Percentiles rank a stretch among this genome's conserved stretches.
Evolutionary conservation across 1,140 invertebrate species (phyloP).

Genomic region (Drosophila bocki): DNA sequence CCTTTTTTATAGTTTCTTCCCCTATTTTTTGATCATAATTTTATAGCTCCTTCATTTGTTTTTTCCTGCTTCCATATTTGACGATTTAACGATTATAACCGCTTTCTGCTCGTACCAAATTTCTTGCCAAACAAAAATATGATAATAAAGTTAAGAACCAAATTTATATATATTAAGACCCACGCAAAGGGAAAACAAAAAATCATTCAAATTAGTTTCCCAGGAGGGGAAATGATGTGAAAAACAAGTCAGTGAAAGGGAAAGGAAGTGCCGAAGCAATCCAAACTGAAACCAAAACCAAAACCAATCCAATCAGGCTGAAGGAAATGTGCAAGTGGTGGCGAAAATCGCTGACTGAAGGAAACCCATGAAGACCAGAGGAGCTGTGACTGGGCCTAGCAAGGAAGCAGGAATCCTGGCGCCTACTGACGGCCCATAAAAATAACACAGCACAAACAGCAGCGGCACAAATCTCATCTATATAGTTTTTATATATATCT

Average conservation of each 20-base stretch:
- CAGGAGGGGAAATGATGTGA: conserved; percentile 40
- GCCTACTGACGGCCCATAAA: conserved; percentile 75
- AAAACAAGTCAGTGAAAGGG: conserved; percentile 47
- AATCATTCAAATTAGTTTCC: conserved; percentile 80
- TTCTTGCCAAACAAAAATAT: conserved; percentile 61
- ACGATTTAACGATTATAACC: conserved; percentile 59
- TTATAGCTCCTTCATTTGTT: conserved; percentile 10
- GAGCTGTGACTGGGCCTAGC: conserved; percentile 39
- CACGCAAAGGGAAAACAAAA: conserved; percentile 40
- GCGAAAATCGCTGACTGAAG: conserved; percentile 68
- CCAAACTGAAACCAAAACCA: conserved; percentile 8
- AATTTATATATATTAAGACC: conserved; percentile 45
- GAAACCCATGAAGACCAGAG: conserved; percentile 20
- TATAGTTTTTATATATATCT: conserved; percentile 15
- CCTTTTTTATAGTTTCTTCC: neutral
- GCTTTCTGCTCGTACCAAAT: conserved; percentile 9
- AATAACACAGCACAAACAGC: conserved; percentile 65
- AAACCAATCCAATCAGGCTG: conserved; percentile 69
- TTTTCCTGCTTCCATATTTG: conserved; percentile 18
- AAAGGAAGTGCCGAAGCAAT: conserved; percentile 29
- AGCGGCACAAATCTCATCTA: conserved; percentile 46
- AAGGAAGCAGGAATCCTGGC: conserved; percentile 79
- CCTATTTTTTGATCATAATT: neutral
- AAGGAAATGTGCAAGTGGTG: conserved; percentile 77
- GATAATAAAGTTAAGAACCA: conserved; percentile 66